Base-by-base conservation (phyloP, 2,113 vertebrate species). In the Corythaixoides concolor region DNA sequence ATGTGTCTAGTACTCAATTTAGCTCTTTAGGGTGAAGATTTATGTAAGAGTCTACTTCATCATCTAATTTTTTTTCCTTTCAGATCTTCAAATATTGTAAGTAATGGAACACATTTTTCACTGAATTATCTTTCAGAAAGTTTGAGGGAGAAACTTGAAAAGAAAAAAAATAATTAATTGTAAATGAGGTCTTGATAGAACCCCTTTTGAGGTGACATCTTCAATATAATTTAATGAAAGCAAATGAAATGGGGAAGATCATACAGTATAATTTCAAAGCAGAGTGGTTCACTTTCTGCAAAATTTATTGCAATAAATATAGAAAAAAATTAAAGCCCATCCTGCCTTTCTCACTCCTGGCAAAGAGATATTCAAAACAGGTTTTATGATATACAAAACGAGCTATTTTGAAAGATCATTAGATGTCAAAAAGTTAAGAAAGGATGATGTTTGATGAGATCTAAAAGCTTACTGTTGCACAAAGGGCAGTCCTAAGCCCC, bases 51-150 rank as follows among this genome's bases (percentile, higher is more conserved):
- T 82, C 73, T 58, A 88, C 92, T 95, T 94, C 68, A 93, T 92
- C 73, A 89, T 89, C 21, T 77, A 8, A 28, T 89, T 66, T 80
- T 58, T 81, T 86, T 90, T 79, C 49, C 24, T 85, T 93, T 69
- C 37, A 82, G 22, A 53, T 89, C 67, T 85, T 95, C 77, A 92
- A 58, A 76, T 82, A 47, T 18, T 92, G 6, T 53, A 93, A 93
- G 62, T 89, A 95, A 76, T 89, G 49, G 83, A 97, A 85, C 58
- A 82, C 45, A 91, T 95, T 85, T 89, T 28, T 37, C 79, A 84
- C 53, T 77, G 75, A 94, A 78, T 88, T 94, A 60, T 72, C 32
- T 85, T 89, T 85, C 62, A 76, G 50, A 79, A 95, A 93, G 58
- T 92, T 96, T 1, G 3, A 91, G 50, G 41, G 23, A 76, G 45